Percentiles rank a stretch among this genome's conserved stretches.
These are phyloP conservation scores for Istiophorus platypterus DNA, from an alignment of 2,113 vertebrate genomes.

Conservation along the genomic window DNA sequence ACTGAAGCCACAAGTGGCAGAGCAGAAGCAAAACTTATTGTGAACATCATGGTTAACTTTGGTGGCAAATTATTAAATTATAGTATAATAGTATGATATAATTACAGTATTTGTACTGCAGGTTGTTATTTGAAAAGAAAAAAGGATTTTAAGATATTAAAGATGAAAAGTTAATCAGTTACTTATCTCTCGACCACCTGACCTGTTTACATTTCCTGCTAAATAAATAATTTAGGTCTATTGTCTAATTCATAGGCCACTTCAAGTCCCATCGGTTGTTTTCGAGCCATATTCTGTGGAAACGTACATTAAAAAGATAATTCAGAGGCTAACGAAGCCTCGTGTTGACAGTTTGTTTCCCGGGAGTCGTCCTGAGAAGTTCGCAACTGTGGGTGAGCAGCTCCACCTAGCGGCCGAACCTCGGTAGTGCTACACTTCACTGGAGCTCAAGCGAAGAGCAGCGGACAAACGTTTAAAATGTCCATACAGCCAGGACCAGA, in stretches of 20 bases:
- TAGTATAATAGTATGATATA: too few species aligned
- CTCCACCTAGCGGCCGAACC: slow-evolving; percentile 63
- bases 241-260: too few species aligned
- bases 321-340: not conserved
- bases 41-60: not conserved
- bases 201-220: too few species aligned
- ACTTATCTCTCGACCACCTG: too few species aligned
- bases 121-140: not conserved
- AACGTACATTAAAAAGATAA: not conserved
- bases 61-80: not conserved
- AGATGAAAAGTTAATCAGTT: not conserved
- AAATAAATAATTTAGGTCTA: too few species aligned
- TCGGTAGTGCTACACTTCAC: not conserved
- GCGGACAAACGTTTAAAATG: not conserved
- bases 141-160: not conserved
- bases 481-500: too few species aligned
- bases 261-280: too few species aligned
- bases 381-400: slow-evolving; percentile 3
- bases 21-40: not conserved
- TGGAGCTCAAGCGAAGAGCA: not conserved
- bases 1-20: too few species aligned
- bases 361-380: not conserved
- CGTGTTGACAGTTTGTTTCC: not conserved
- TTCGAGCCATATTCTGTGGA: too few species aligned
- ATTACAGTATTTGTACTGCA: not conserved